phyloP scores from a whole-genome alignment of 2,113 vertebrate genomes.

The Boleophthalmus pectinirostris region DNA sequence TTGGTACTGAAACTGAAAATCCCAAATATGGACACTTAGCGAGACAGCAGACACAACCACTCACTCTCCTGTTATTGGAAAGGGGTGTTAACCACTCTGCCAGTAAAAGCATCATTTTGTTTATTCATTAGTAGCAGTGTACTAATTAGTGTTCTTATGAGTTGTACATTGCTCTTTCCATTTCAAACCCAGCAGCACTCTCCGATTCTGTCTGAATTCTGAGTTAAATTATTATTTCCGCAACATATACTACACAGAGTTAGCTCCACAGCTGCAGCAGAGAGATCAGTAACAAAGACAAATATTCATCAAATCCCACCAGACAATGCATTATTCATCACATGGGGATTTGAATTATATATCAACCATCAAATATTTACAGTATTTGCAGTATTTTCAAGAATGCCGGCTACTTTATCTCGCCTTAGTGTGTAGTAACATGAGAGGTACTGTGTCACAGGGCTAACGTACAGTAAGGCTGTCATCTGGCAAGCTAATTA shows the following conservation, averaged over 20 bases:
- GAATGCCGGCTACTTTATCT: constrained; percentile 40
- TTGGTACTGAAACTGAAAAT: neutral
- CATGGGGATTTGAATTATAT: constrained; percentile 72
- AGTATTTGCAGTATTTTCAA: constrained; percentile 66
- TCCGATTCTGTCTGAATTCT: constrained; percentile 32
- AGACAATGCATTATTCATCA: constrained; percentile 70
- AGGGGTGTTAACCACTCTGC: neutral
- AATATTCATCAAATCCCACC: constrained; percentile 69
- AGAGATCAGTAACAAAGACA: constrained; percentile 71
- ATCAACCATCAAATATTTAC: constrained; percentile 75
- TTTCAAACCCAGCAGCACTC: constrained; percentile 13
- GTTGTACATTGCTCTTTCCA: constrained; percentile 5
- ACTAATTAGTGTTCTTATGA: constrained; percentile 25
- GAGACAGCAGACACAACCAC: no score
- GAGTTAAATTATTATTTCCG: constrained; percentile 18
- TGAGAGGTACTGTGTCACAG: constrained; percentile 21
- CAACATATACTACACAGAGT: constrained; percentile 13
- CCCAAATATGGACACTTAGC: neutral
- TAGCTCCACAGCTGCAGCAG: constrained; percentile 29
- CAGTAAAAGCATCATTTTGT: neutral
- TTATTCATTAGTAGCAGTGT: constrained; percentile 16
- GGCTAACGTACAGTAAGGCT: constrained; percentile 8
- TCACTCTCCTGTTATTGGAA: no score
- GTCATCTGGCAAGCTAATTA: neutral
- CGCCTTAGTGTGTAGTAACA: constrained; percentile 9